Percentiles rank a stretch among this genome's conserved stretches.
These are phyloP conservation scores for Pyrrhia umbra DNA, from an alignment of 2,888 invertebrate genomes.

Conservation along the genomic window DNA sequence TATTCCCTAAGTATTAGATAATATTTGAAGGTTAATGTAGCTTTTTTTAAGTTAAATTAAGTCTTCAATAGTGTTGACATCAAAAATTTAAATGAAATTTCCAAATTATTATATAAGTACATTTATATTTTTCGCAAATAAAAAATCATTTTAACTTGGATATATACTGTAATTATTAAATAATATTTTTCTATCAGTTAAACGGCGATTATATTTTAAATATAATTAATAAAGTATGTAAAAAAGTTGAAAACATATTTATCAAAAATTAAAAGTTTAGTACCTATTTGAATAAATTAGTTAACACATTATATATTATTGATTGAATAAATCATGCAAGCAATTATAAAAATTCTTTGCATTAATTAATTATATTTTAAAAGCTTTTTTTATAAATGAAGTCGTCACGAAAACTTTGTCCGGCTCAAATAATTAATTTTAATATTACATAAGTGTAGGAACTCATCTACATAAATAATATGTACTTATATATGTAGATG, in stretches of 20 bases:
- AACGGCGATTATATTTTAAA: constrained; percentile 31
- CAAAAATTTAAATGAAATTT: too few relatives aligned
- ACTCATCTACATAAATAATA: too few relatives aligned
- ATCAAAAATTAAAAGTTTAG: constrained; percentile 12
- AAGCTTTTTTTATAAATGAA: constrained; percentile 34
- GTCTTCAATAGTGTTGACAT: too few relatives aligned
- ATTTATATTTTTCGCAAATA: too few relatives aligned
- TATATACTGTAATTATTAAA: not conserved
- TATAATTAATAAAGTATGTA: constrained; percentile 13
- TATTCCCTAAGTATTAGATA: not conserved
- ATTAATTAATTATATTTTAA: constrained; percentile 18
- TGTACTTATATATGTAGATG: constrained; percentile 2
- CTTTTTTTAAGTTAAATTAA: not conserved
- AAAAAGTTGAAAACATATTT: constrained; percentile 22
- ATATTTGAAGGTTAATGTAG: not conserved
- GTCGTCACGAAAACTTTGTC: constrained; percentile 39
- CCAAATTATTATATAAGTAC: too few relatives aligned
- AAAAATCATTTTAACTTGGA: too few relatives aligned
- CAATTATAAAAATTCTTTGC: constrained; percentile 30
- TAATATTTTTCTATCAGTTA: constrained; percentile 9
- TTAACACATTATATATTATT: not conserved
- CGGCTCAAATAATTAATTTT: constrained; percentile 47
- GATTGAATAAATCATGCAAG: constrained; percentile 27
- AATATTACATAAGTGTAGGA: constrained; percentile 32
- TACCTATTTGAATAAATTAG: not conserved